phyloP scores from a whole-genome alignment of 2,797 vertebrate genomes.

The Danio kyathit region DNA sequence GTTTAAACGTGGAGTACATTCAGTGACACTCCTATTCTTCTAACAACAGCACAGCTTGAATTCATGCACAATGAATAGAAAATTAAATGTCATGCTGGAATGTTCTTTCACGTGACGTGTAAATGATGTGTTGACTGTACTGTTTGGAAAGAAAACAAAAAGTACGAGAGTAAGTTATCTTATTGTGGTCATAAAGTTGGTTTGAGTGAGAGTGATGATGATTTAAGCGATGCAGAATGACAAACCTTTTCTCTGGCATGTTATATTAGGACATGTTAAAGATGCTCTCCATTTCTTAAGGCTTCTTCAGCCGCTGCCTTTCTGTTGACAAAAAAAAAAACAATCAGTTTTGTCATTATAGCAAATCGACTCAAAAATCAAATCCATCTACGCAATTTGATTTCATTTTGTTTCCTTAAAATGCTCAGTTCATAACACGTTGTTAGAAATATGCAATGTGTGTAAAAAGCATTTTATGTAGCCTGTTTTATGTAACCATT shows the following conservation, averaged over 20 bases:
- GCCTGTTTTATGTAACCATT: too few relatives aligned
- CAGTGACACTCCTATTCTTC: too few relatives aligned
- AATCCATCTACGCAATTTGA: not conserved
- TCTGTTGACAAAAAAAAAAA: slow-evolving; percentile 33
- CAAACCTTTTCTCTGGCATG: slow-evolving; percentile 32
- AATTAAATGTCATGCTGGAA: not conserved
- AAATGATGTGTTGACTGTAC: slow-evolving; percentile 19
- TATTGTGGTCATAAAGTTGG: not conserved
- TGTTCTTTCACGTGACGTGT: not conserved
- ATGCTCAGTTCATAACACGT: too few relatives aligned
- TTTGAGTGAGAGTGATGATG: not conserved
- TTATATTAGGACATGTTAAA: not conserved
- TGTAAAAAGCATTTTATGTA: too few relatives aligned
- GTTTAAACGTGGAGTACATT: not conserved
- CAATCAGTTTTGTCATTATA: not conserved
- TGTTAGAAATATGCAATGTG: too few relatives aligned
- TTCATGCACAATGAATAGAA: not conserved
- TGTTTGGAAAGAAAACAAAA: slow-evolving; percentile 46
- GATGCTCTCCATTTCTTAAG: slow-evolving; percentile 18
- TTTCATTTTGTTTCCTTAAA: too few relatives aligned
- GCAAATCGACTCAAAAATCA: not conserved
- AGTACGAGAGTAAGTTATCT: not conserved
- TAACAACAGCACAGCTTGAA: not conserved
- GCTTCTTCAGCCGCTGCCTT: not conserved
- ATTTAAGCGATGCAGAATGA: not conserved